Conservation (phyloP, 2,113 vertebrate species). For the Carassius carassius region DNA sequence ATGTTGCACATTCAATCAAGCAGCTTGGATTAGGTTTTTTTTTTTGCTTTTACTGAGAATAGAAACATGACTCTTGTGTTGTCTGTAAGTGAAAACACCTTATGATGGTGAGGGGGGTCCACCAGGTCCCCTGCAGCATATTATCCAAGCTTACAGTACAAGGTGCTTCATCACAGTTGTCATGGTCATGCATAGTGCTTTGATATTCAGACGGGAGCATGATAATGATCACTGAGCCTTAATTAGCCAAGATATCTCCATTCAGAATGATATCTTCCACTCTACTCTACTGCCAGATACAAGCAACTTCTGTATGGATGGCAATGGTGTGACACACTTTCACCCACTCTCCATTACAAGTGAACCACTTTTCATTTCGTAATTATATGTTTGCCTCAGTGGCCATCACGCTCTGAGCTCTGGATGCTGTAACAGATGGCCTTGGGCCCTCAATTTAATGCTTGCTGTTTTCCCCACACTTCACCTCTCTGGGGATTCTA, state of each 20-base stretch:
- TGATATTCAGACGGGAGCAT: constrained; percentile 8
- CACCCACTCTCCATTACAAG: background rate
- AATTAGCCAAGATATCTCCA: constrained; percentile 38
- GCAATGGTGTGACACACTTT: background rate
- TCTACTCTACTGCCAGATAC: background rate
- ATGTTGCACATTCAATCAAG: background rate
- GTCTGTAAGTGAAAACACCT: constrained; percentile 5
- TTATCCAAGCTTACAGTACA: constrained; percentile 8
- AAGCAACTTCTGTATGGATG: background rate
- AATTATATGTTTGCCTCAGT: constrained; percentile 22
- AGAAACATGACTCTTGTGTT: background rate
- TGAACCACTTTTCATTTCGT: constrained; percentile 17
- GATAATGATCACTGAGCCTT: constrained; percentile 13
- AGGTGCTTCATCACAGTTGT: background rate
- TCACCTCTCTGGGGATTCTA: constrained; percentile 24
- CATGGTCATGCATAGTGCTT: background rate
- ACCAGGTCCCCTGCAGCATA: constrained; percentile 29
- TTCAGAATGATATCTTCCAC: background rate
- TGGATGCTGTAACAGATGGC: constrained; percentile 27
- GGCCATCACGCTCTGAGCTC: background rate
- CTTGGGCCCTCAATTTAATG: constrained; percentile 22
- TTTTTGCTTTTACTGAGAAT: background rate
- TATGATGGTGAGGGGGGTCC: constrained; percentile 21
- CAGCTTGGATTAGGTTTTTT: background rate
- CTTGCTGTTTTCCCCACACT: constrained; percentile 37